Percentiles rank a stretch among this genome's conserved stretches.
These are phyloP conservation scores for Enhydra lutris DNA, from an alignment of 2,113 vertebrate species.

Conservation along the genomic window DNA sequence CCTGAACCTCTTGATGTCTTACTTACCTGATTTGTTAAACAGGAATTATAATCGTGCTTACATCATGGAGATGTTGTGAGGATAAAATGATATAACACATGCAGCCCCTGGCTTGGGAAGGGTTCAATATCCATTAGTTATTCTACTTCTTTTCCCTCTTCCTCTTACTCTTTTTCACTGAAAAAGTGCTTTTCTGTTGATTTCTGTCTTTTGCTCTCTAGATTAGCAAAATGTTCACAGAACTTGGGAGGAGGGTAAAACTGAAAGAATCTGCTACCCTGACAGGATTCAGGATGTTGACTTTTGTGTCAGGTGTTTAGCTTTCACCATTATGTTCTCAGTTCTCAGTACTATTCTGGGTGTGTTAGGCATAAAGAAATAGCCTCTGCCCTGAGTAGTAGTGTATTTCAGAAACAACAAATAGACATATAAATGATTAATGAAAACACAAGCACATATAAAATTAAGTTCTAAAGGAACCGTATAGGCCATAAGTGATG, in stretches of 20 bases:
- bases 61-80: background rate
- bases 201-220: background rate
- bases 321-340: background rate
- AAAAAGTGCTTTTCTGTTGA: background rate
- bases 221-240: background rate
- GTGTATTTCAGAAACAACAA: slow-evolving; percentile 45
- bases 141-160: background rate
- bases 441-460: slow-evolving; percentile 7
- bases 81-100: background rate
- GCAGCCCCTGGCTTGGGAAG: background rate
- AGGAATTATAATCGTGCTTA: background rate
- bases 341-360: background rate
- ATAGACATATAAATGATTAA: background rate
- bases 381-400: background rate
- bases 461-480: slow-evolving; percentile 36
- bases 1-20: background rate
- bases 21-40: slow-evolving; percentile 11
- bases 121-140: background rate
- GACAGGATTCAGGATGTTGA: background rate
- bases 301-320: background rate
- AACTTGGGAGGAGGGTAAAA: background rate
- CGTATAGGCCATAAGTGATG: background rate
- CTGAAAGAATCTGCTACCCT: background rate
- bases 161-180: background rate
- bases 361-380: background rate